phyloP scores from a whole-genome alignment of 1,140 invertebrate genomes.

The Parasteatoda tepidariorum region DNA sequence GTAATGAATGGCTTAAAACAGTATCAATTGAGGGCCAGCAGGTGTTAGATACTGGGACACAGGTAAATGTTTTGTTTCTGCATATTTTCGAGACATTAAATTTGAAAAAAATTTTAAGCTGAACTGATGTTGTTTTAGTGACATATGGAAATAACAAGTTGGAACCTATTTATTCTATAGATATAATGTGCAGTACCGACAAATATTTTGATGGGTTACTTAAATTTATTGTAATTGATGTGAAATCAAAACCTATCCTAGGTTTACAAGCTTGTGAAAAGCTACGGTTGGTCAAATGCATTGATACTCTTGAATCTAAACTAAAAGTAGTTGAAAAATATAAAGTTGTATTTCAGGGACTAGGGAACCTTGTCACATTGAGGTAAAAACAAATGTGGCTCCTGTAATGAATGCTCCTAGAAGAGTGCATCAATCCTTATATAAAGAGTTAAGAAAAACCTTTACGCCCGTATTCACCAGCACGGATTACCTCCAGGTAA shows the following conservation, averaged over 20 bases:
- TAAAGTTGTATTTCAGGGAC: slow-evolving; percentile 25
- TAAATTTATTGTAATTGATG: neutral
- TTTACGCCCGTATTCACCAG: no score
- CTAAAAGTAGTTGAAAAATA: neutral
- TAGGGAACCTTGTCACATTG: slow-evolving; percentile 26
- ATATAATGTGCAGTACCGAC: neutral
- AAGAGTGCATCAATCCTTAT: slow-evolving; percentile 40
- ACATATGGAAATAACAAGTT: slow-evolving; percentile 24
- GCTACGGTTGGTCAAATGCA: neutral
- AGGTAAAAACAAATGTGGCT: slow-evolving; percentile 19
- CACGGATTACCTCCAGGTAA: no score
- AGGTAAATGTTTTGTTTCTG: slow-evolving; percentile 13
- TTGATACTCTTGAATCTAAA: neutral
- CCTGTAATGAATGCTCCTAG: slow-evolving; percentile 36
- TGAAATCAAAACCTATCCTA: neutral
- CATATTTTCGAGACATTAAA: neutral
- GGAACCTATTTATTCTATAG: neutral
- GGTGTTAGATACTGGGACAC: slow-evolving; percentile 35
- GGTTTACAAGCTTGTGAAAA: neutral
- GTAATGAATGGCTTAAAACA: neutral
- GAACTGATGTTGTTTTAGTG: slow-evolving; percentile 14
- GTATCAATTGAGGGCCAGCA: neutral
- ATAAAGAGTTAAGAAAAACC: slow-evolving; percentile 49
- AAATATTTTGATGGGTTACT: neutral
- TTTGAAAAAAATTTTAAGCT: neutral